phyloP scores from a whole-genome alignment of 92 coral and sea anemone genomes.

The Nematostella vectensis region DNA sequence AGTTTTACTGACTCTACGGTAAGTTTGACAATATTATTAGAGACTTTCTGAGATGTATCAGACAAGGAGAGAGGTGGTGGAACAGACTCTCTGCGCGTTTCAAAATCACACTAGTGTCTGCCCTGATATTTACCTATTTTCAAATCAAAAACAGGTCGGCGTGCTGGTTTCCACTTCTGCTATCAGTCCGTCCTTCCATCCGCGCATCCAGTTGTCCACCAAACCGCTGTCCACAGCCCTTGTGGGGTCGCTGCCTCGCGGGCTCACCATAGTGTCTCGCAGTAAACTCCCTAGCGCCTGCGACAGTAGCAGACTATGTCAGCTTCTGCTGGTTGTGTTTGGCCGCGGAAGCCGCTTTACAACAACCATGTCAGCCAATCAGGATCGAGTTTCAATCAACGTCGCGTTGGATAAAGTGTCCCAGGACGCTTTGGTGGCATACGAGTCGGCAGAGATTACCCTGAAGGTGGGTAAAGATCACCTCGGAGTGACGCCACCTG shows the following conservation, averaged over 20 bases:
- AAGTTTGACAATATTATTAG: constrained; percentile 23
- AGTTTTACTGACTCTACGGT: constrained; percentile 34
- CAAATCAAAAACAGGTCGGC: constrained; percentile 85
- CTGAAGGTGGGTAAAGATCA: constrained; percentile 26
- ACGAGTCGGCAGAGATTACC: constrained; percentile 7
- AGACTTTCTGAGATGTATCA: background rate
- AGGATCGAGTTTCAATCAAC: constrained; percentile 11
- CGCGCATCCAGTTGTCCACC: constrained; percentile 33
- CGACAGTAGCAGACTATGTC: constrained; percentile 38
- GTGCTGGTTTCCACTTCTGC: constrained; percentile 57
- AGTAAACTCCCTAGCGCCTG: constrained; percentile 37
- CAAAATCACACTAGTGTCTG: too few species aligned
- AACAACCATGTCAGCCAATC: constrained; percentile 11
- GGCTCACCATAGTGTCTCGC: constrained; percentile 56
- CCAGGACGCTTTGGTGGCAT: constrained; percentile 20
- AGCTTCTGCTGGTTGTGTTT: constrained; percentile 59
- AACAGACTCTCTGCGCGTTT: too few species aligned
- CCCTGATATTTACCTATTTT: too few species aligned
- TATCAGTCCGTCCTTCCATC: constrained; percentile 29
- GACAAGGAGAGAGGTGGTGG: too few species aligned
- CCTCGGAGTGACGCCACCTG: too few species aligned
- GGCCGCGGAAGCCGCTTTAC: constrained; percentile 57
- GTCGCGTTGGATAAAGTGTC: constrained; percentile 10
- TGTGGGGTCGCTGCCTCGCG: constrained; percentile 56
- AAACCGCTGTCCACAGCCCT: constrained; percentile 62